Conservation (phyloP, 2,113 vertebrate species). For the Oenanthe melanoleuca region DNA sequence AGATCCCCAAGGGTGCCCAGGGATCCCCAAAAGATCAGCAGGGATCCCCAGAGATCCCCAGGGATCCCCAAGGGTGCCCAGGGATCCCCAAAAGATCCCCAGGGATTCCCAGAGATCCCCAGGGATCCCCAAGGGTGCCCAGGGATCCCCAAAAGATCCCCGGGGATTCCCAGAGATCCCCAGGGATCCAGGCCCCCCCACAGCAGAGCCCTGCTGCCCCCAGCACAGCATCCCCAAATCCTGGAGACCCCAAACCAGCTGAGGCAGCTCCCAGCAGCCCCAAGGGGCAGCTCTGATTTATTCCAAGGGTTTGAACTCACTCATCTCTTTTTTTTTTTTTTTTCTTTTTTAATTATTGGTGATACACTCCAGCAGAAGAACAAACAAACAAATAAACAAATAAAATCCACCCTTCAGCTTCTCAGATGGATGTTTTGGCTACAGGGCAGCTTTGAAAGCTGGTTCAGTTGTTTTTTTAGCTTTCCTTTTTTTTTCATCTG, state of each 20-base stretch:
- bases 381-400: conserved; percentile 56
- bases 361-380: conserved; percentile 25
- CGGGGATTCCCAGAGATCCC: background rate
- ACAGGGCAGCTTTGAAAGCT: conserved; percentile 51
- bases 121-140: no score
- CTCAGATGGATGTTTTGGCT: conserved; percentile 49
- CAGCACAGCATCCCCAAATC: rapidly evolving
- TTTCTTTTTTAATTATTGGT: conserved; percentile 36
- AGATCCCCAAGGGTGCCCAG: no score
- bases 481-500: background rate
- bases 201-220: rapidly evolving
- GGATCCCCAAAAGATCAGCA: background rate
- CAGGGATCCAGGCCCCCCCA: rapidly evolving
- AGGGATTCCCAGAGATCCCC: background rate
- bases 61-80: no score
- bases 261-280: conserved; percentile 14
- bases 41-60: background rate
- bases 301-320: background rate
- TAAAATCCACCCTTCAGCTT: conserved; percentile 30
- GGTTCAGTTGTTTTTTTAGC: background rate
- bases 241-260: background rate
- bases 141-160: rapidly evolving
- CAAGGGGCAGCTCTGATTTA: background rate
- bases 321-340: background rate
- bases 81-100: rapidly evolving